A percentile compares a stretch with the other conserved stretches of the same genome.
Conservation (phyloP, 2,797 vertebrate species). For the Sandelia bainsii region DNA sequence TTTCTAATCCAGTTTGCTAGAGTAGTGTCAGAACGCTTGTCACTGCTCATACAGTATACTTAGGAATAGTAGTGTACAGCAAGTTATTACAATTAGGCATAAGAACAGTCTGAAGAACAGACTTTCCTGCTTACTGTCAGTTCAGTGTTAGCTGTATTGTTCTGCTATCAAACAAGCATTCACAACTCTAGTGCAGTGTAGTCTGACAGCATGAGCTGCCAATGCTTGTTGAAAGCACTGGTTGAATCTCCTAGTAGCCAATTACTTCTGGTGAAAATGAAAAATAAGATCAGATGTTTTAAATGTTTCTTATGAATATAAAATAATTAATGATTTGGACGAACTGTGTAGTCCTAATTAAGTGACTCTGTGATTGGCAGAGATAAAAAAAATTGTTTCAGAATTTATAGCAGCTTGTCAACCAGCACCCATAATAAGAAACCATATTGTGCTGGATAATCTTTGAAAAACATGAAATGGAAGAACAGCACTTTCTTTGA, state of each 20-base stretch:
- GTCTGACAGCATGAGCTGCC: conserved; percentile 34
- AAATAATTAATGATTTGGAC: not conserved
- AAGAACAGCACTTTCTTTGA: conserved; percentile 16
- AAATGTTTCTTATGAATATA: conserved; percentile 6
- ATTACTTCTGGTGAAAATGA: conserved; percentile 1
- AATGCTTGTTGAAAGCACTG: not conserved
- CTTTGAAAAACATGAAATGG: conserved; percentile 18
- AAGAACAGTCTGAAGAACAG: conserved; percentile 18
- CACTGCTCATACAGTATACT: not conserved
- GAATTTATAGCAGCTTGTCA: conserved; percentile 9
- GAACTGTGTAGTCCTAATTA: not conserved
- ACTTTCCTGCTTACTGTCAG: conserved; percentile 28
- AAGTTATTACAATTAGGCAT: not conserved
- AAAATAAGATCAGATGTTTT: not conserved
- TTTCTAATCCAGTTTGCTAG: not conserved
- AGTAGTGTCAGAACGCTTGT: not conserved
- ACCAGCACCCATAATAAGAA: not conserved
- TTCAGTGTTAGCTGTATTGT: conserved; percentile 27
- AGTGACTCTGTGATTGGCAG: not conserved
- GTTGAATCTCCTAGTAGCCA: conserved; percentile 16
- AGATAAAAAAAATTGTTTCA: not conserved
- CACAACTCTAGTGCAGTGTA: not conserved
- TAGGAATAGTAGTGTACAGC: not conserved
- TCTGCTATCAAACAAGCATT: conserved; percentile 40
- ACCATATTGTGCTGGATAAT: not conserved